Base-by-base conservation (phyloP, 2,797 vertebrate species). In the Garrulus glandarius region DNA sequence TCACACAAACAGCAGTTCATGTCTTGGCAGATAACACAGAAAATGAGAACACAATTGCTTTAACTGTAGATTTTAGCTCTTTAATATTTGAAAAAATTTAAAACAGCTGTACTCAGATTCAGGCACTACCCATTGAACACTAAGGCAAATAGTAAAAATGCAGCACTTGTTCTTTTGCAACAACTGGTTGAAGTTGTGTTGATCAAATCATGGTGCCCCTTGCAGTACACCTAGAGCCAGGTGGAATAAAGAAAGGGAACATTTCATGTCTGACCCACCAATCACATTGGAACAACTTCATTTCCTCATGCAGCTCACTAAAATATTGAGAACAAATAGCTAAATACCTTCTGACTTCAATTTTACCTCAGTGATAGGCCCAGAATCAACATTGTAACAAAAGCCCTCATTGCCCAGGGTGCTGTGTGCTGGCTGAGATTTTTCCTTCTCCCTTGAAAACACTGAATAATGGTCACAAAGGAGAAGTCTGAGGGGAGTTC, bases 61-160 rank as follows among this genome's bases (percentile, higher is more conserved):
- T 37, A 89, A 64, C 18, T 49, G 15, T 22, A 41, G 3, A 2
- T 11, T 70, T 77, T 37, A 68, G 71, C 11, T 67, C 37, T 60
- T 70, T 17, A 80, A 65, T 68, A 82, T 55, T 21, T 64, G 19
- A 74, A 86, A 21, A 34, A 59, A 52, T 53, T 21, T 49, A 10
- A 67, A 56, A n/a, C 26, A 52, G 11, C 39, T 69, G 19, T 14
- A 75, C 9, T 26, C 0, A 0, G 24, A 34, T 43, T 79, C 68
- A 65, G 39, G 20, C 43, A 65, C 17, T 34, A 77, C 16, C 69
- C 26, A 34, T 6, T 32, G 65, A 89, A 89, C 36, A 49, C 9
- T 2, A n/a, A 74, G 15, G 47, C 18, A 81, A 83, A 74, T 5
- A 68, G 49, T 20, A 52, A 91, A 84, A 80, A 23, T 4, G 15